Evolutionary conservation across 2,113 vertebrate species (phyloP).

Genomic region (Emydura subglobosa): DNA sequence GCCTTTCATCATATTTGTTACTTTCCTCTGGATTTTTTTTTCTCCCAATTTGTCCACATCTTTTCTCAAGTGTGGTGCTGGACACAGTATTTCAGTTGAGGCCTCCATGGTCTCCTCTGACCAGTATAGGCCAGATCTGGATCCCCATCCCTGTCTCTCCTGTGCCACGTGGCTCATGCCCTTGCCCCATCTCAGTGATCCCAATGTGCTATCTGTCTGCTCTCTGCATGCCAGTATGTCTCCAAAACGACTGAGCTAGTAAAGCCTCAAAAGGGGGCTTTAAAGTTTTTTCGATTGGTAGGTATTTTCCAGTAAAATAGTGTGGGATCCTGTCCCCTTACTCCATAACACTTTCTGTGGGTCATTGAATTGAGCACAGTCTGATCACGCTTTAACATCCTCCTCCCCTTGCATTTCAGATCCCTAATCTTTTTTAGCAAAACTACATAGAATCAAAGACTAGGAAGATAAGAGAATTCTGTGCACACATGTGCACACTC

Average conservation of each 20-base stretch:
- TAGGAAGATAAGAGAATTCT: background rate
- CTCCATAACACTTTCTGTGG: background rate
- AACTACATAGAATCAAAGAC: background rate
- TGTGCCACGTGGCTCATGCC: background rate
- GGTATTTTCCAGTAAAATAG: constrained; percentile 16
- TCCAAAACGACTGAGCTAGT: background rate
- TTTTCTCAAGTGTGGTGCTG: background rate
- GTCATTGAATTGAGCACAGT: accelerated
- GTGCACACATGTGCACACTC: constrained; percentile 43
- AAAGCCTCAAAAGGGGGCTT: constrained; percentile 15
- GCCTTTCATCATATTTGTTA: background rate
- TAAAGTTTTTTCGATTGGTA: background rate
- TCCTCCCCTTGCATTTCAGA: background rate
- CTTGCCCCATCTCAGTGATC: too few relatives aligned
- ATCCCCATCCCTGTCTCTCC: accelerated
- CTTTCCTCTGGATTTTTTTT: background rate
- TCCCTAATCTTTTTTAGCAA: background rate
- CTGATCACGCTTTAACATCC: background rate
- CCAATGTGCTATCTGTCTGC: background rate
- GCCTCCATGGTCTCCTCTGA: background rate
- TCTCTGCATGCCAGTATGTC: background rate
- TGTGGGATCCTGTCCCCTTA: background rate
- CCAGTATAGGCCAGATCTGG: background rate
- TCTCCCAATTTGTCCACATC: background rate
- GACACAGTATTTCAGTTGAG: background rate